Evolutionary conservation across 2,113 vertebrate species (phyloP), one percentile per base, ranked within the genome.

Genomic region (Hypocryptadius cinnamomeus): DNA sequence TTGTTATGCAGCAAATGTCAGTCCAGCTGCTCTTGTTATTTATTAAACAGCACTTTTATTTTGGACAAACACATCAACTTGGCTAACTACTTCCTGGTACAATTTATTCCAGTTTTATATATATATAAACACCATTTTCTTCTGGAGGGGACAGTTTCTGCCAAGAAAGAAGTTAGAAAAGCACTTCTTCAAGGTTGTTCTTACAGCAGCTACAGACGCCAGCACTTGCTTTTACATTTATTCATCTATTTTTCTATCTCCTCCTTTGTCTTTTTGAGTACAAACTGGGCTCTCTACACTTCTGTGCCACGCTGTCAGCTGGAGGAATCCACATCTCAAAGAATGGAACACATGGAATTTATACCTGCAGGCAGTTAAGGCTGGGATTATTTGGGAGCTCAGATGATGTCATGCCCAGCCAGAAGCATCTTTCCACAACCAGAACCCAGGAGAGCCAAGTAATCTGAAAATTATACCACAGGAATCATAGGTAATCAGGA

Each of bases 401-500:
- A 53, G 71, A 92, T 96, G 92, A 89, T 81, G 91, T 93, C 85
- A 80, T 90, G 79, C 63, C 84, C 82, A 82, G 94, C 47, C 84
- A 92, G 93, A 68, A 94, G 81, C 79, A 73, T 96, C 90, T 87
- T 90, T 77, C 79, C 72, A 92, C 90, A 64, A 47, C 11, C 90
- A 93, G 91, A 90, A n/a, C 92, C 78, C 89, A 85, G 85, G 89
- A 92, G 80, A 95, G 87, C 22, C 92, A 33, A 93, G 87, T 85
- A 93, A 95, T 89, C 80, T 85, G 94, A 86, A 96, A 94, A 90
- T 90, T 90, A 84, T 7, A 64, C 85, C 7, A 3, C 64, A 90
- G 87, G 89, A 90, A 85, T 91, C 92, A 94, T 57, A 91, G 94
- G 93, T 83, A 87, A 96, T 96, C 91, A 96, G 94, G 54, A 92